Base-by-base conservation (phyloP, 2,797 vertebrate genomes). In the Fistularia tabacaria region DNA sequence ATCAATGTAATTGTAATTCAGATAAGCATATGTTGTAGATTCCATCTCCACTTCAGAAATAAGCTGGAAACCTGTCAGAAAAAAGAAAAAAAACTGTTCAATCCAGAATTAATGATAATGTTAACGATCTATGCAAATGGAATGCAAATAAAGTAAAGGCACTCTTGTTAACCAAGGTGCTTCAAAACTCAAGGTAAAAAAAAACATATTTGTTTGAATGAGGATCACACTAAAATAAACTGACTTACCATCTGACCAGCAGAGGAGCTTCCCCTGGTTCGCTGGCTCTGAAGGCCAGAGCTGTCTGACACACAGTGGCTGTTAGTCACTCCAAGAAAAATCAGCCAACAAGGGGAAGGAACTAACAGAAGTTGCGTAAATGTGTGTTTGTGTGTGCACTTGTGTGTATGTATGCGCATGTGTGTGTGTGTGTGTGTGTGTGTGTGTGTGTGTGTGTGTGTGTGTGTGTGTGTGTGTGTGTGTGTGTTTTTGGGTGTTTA, bases 301-400 rank as follows among this genome's bases (percentile, higher is more conserved):
- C 47, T 49, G 40, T 62, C 62, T 76, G 55, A 69, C 37, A 69
- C 52, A 65, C 48, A 15, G 13, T 59, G 43, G 68, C 41, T 49
- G 54, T 44, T 48, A 57, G 46, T 73, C 63, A 61, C 44, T 44
- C 37, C 1, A 6, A 36, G n/a, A 80, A 69, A 73, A 71, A 54
- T 81, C 67, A 76, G 46, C 12, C 37, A 14, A 10, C 1, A 0
- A 7, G 8, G 12, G 15, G 54, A 65, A 64, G 77, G 73, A 79
- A 73, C 66, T 69, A 36, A n/a, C 7, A 44, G 8, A 40, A 47
- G 9, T 45, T 13, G n/a, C n/a, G n/a, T n/a, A n/a, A n/a, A n/a
- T n/a, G n/a, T n/a, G n/a, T n/a, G n/a, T n/a, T n/a, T n/a, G 38
- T 40, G 39, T 40, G 7, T 40, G 39, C 25, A 25, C 5, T 9